These are phyloP conservation scores for Cichladusa arquata DNA, from an alignment of 2,113 vertebrate species.

Conservation along the genomic window DNA sequence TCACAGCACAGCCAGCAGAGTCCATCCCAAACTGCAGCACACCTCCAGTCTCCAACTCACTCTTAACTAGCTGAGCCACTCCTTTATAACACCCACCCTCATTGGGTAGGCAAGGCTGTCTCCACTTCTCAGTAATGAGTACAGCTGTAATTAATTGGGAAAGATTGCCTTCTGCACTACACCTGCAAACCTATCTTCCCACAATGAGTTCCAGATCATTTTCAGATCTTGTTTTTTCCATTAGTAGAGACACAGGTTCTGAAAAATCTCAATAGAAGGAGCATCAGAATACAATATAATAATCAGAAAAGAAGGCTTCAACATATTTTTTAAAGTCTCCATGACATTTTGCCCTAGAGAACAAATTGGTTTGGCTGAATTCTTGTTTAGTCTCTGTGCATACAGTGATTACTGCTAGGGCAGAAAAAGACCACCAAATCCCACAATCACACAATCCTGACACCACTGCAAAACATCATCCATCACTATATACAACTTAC, in stretches of 20 bases:
- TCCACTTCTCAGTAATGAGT: too few relatives aligned
- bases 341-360: neutral
- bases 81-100: too few relatives aligned
- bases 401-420: neutral
- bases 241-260: neutral
- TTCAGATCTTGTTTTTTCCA: neutral
- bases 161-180: too few relatives aligned
- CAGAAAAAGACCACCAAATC: neutral
- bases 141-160: too few relatives aligned
- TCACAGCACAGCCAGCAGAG: too few relatives aligned
- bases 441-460: neutral
- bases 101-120: too few relatives aligned
- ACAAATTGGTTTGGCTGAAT: neutral
- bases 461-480: neutral
- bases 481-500: neutral
- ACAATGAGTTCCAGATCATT: neutral
- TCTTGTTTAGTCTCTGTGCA: neutral
- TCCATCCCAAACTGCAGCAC: too few relatives aligned
- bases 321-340: neutral
- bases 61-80: too few relatives aligned
- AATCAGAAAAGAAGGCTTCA: neutral
- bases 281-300: neutral
- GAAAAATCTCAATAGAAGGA: neutral
- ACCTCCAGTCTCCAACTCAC: too few relatives aligned
- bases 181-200: too few relatives aligned